Percentiles rank a stretch among this genome's conserved stretches.
Conservation (phyloP, 2,797 vertebrate genomes). For the Ataeniobius toweri region DNA sequence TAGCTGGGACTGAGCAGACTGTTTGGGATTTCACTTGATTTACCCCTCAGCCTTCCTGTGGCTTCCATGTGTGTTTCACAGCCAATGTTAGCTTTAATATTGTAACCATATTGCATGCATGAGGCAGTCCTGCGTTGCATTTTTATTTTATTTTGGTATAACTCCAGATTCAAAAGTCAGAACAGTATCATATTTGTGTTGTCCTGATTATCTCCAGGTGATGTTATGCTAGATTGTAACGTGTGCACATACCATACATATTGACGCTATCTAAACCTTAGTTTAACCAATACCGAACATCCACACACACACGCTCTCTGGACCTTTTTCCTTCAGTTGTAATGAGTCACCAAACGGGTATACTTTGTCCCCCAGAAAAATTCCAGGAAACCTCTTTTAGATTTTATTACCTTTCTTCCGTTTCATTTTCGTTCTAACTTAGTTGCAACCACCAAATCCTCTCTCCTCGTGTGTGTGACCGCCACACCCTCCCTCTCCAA, state of each 20-base stretch:
- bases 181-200: not conserved
- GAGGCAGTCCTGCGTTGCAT: not conserved
- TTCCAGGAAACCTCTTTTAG: conserved; percentile 15
- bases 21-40: not conserved
- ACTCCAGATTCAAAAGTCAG: conserved; percentile 9
- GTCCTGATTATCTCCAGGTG: conserved; percentile 13
- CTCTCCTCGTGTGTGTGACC: not conserved
- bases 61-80: not conserved
- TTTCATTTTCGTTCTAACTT: conserved; percentile 13
- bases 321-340: not conserved
- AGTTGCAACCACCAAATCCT: conserved; percentile 21
- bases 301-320: not conserved
- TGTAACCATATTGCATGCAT: not conserved
- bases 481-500: not conserved
- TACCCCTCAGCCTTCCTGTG: not conserved
- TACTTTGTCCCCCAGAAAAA: conserved; percentile 7
- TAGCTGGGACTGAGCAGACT: not conserved
- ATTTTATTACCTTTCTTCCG: conserved; percentile 22
- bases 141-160: not conserved
- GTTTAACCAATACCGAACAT: conserved; percentile 1
- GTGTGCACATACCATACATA: not conserved
- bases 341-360: conserved; percentile 12
- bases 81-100: not conserved
- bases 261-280: conserved; percentile 9
- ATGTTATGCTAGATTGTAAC: conserved; percentile 24